Conservation (phyloP, 2,797 vertebrate genomes). For the Nannoperca obscura region DNA sequence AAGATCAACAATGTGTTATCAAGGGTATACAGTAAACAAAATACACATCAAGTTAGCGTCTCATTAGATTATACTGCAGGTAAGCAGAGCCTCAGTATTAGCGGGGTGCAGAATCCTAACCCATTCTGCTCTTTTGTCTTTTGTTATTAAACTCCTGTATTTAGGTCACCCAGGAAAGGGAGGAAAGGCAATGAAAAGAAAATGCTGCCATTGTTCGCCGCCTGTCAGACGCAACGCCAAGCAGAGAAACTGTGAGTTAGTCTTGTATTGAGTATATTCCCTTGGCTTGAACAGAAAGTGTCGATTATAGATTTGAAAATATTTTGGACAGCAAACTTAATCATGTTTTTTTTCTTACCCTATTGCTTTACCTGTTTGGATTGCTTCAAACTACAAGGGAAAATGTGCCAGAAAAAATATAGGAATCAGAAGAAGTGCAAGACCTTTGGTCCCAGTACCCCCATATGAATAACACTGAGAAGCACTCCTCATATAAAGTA, state of each 20-base stretch:
- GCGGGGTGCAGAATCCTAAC: not conserved
- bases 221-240: not conserved
- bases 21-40: not conserved
- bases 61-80: not conserved
- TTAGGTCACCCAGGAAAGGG: conserved; percentile 21
- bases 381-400: conserved; percentile 24
- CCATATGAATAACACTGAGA: conserved; percentile 53
- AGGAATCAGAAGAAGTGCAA: conserved; percentile 17
- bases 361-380: conserved; percentile 17
- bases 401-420: not conserved
- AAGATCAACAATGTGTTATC: conserved; percentile 44
- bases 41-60: not conserved
- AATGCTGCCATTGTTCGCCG: conserved; percentile 28
- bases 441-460: conserved; percentile 20
- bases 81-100: conserved; percentile 8
- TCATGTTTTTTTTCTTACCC: not conserved
- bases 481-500: not conserved
- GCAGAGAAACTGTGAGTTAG: conserved; percentile 44
- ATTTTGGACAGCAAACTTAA: not conserved
- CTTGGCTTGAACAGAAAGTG: conserved; percentile 1
- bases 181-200: not conserved
- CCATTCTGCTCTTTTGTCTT: not conserved
- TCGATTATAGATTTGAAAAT: not conserved
- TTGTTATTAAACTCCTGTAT: not conserved
- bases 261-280: conserved; percentile 3